phyloP scores from a whole-genome alignment of 2,888 invertebrate species.

The Ferdinandea cuprea region DNA sequence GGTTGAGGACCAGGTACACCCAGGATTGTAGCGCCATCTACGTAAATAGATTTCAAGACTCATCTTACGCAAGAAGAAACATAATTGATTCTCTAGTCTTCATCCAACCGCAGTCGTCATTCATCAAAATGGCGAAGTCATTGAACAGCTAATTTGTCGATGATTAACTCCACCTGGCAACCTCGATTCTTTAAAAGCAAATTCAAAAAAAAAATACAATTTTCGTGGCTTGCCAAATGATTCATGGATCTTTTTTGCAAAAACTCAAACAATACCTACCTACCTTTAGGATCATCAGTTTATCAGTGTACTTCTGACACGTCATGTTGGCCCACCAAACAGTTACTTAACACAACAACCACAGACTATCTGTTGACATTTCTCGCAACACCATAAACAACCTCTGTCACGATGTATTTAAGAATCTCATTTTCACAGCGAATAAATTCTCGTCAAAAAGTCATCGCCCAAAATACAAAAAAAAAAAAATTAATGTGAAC shows the following conservation, averaged over 20 bases:
- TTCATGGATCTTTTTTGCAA: no score
- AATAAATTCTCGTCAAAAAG: background rate
- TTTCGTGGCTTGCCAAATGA: background rate
- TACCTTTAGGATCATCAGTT: no score
- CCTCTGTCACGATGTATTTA: background rate
- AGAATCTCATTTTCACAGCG: background rate
- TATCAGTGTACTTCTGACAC: no score
- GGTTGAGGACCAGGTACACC: no score
- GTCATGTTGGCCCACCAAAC: background rate
- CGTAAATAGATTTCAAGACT: no score
- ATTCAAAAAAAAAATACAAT: background rate
- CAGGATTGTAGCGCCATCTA: no score
- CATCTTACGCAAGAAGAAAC: no score
- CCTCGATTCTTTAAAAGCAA: background rate
- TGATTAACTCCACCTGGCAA: background rate
- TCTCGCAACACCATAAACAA: no score
- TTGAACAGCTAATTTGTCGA: background rate
- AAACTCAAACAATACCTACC: no score
- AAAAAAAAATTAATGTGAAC: conserved; percentile 19
- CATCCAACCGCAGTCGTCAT: background rate
- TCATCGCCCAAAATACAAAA: conserved; percentile 52
- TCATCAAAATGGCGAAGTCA: background rate
- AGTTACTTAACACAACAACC: background rate
- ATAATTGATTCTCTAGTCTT: background rate
- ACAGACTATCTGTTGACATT: background rate